These are phyloP conservation scores for Chaetorhynchus papuensis DNA, from an alignment of 2,113 vertebrate genomes.

Conservation along the genomic window DNA sequence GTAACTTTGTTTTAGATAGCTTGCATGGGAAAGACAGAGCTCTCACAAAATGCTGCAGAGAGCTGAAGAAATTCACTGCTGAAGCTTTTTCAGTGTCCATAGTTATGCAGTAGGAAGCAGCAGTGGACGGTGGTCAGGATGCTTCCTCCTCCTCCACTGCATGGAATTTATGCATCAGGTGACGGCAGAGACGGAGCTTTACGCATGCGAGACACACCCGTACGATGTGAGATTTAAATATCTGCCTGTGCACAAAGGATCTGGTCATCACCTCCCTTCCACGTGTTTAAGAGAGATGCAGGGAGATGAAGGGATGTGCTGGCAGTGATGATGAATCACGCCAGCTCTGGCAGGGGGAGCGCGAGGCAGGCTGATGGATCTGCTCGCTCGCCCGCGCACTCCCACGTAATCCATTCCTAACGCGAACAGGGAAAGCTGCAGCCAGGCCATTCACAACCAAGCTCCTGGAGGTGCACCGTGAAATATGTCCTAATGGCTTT, in stretches of 20 bases:
- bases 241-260: neutral
- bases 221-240: neutral
- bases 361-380: neutral
- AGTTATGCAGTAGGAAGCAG: neutral
- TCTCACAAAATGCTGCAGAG: too few relatives aligned
- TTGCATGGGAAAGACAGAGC: too few relatives aligned
- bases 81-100: too few relatives aligned
- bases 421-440: neutral
- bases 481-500: neutral
- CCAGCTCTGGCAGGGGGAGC: neutral
- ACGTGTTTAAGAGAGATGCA: neutral
- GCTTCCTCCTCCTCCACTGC: neutral
- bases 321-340: neutral
- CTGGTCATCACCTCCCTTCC: neutral
- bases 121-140: neutral
- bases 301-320: neutral
- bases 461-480: neutral
- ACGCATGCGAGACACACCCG: rapidly evolving
- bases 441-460: neutral
- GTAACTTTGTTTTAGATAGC: too few relatives aligned
- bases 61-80: too few relatives aligned
- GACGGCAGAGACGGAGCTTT: neutral
- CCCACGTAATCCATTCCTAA: neutral
- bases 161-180: neutral
- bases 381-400: rapidly evolving